Conservation (phyloP, 2,797 vertebrate genomes). For the Gambusia yucatana region DNA sequence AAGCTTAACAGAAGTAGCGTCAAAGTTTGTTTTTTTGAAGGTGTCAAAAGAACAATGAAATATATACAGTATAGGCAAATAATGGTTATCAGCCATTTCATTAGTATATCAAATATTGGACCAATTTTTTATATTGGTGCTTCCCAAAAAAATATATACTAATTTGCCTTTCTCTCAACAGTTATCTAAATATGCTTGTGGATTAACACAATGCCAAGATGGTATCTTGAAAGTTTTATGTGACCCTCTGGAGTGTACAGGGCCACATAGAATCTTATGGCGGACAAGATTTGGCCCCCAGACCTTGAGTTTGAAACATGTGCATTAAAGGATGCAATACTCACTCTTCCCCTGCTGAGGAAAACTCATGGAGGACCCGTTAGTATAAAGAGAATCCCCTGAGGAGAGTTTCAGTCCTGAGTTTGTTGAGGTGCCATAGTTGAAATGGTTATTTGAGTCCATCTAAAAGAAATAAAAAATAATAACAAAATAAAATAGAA, state of each 20-base stretch:
- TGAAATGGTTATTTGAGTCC: conserved; percentile 96
- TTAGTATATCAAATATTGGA: too few species aligned
- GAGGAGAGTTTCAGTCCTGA: conserved; percentile 97
- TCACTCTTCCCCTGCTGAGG: conserved; percentile 94
- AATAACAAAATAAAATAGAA: not conserved
- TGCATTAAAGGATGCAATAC: conserved; percentile 51
- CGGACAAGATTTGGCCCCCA: too few species aligned
- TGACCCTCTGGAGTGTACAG: too few species aligned
- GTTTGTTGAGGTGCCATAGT: conserved; percentile 91
- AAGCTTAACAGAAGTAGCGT: too few species aligned
- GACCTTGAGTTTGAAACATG: too few species aligned
- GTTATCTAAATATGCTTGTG: not conserved
- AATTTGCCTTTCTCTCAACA: not conserved
- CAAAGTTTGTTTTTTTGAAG: too few species aligned
- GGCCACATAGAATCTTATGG: too few species aligned
- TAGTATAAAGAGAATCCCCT: conserved; percentile 93
- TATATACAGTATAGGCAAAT: too few species aligned
- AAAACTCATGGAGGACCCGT: conserved; percentile 91
- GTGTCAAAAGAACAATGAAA: too few species aligned
- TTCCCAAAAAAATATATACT: not conserved
- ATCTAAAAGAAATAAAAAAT: conserved; percentile 78
- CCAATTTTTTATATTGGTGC: too few species aligned
- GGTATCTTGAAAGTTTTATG: too few species aligned
- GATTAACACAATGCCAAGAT: not conserved
- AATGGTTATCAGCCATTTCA: too few species aligned